A percentile compares a stretch with the other conserved stretches of the same genome.
Conservation (phyloP, 2,797 vertebrate genomes). For the Nothura maculosa region DNA sequence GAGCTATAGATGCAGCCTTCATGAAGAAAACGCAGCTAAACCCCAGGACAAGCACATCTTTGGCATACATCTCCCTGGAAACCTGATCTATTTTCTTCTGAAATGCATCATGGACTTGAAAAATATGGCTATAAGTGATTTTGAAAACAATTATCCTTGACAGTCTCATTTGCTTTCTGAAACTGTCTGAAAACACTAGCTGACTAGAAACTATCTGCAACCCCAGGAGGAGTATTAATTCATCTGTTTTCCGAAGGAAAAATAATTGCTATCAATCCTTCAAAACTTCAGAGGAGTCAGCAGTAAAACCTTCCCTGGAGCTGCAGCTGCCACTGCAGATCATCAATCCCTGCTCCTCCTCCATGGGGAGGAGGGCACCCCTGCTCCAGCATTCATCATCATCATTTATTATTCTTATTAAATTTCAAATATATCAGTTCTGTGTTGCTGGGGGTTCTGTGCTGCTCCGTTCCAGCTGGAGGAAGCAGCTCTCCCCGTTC, state of each 20-base stretch:
- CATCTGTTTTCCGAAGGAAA: constrained; percentile 19
- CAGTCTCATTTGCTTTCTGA: constrained; percentile 7
- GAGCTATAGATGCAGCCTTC: not conserved
- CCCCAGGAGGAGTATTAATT: constrained; percentile 8
- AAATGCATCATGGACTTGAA: not conserved
- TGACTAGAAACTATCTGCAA: not conserved
- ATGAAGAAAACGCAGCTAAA: not conserved
- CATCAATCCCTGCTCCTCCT: constrained; percentile 16
- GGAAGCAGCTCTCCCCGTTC: too few species aligned
- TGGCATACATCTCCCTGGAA: constrained; percentile 10
- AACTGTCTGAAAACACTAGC: not conserved
- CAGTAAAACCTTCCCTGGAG: not conserved
- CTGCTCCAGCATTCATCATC: not conserved
- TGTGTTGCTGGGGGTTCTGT: too few species aligned
- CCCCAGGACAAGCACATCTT: not conserved
- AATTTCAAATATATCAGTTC: too few species aligned
- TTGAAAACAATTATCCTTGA: not conserved
- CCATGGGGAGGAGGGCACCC: not conserved
- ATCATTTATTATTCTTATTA: too few species aligned
- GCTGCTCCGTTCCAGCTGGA: too few species aligned
- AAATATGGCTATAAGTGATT: not conserved
- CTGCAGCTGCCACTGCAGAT: not conserved
- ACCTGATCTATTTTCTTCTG: constrained; percentile 9
- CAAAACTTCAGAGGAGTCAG: not conserved
- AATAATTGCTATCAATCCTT: not conserved